Conservation (phyloP, 2,888 invertebrate species). For the Cephus spinipes region DNA sequence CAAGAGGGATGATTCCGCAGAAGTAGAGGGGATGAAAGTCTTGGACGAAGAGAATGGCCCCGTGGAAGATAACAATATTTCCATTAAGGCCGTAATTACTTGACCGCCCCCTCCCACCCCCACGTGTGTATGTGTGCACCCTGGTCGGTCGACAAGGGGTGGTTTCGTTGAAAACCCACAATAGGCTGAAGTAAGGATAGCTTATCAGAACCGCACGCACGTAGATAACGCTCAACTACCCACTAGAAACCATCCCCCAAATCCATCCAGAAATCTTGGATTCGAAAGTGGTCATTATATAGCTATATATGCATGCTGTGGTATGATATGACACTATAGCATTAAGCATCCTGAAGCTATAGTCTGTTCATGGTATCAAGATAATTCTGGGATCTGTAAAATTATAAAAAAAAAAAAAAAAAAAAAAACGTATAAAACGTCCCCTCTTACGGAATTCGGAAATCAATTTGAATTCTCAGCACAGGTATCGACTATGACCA, state of each 20-base stretch:
- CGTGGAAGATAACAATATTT: conserved; percentile 19
- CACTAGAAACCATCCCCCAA: background rate
- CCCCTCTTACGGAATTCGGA: background rate
- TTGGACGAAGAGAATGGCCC: background rate
- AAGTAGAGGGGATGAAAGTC: background rate
- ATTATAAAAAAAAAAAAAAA: no score
- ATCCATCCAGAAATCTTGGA: conserved; percentile 4
- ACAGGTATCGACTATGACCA: background rate
- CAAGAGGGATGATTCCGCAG: background rate
- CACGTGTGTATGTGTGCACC: background rate
- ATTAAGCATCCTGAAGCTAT: background rate
- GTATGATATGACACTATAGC: background rate
- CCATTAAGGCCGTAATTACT: conserved; percentile 17
- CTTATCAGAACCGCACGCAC: conserved; percentile 18
- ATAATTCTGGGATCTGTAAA: background rate
- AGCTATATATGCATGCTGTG: background rate
- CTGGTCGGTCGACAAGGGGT: background rate
- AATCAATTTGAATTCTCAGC: background rate
- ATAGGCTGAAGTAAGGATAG: background rate
- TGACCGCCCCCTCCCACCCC: background rate
- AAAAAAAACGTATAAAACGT: background rate
- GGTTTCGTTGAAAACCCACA: background rate
- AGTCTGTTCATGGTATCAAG: background rate
- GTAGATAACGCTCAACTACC: conserved; percentile 14
- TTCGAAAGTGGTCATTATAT: background rate